phyloP scores from a whole-genome alignment of 2,888 invertebrate species.

The Gibbula magus region DNA sequence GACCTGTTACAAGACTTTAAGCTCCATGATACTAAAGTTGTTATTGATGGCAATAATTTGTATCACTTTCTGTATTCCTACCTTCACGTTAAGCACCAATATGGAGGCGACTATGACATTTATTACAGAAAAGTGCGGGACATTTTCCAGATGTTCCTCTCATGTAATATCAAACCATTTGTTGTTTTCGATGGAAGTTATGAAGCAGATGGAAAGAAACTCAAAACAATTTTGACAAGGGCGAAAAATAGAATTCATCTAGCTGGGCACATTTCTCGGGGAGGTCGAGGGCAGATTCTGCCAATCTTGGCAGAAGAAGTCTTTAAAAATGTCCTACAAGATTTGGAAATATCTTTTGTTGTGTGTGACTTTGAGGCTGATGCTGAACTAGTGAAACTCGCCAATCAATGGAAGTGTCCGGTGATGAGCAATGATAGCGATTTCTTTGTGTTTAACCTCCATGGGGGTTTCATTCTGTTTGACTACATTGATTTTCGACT shows the following conservation, averaged over 20 bases:
- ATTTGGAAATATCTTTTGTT: conserved; percentile 82
- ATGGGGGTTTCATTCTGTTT: conserved; percentile 84
- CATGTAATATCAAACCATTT: conserved; percentile 66
- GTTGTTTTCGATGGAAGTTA: conserved; percentile 74
- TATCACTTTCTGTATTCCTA: conserved; percentile 69
- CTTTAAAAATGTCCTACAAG: conserved; percentile 83
- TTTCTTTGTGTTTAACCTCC: conserved; percentile 90
- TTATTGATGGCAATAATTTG: conserved; percentile 74
- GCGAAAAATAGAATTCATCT: conserved; percentile 60
- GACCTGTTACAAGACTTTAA: conserved; percentile 74
- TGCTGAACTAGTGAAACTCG: conserved; percentile 88
- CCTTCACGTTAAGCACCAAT: conserved; percentile 58
- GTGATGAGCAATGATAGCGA: conserved; percentile 95
- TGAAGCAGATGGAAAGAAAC: conserved; percentile 68
- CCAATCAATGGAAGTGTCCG: conserved; percentile 86
- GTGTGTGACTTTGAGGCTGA: conserved; percentile 93
- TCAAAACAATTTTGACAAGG: conserved; percentile 63
- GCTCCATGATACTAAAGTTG: conserved; percentile 65
- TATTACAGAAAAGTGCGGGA: conserved; percentile 34
- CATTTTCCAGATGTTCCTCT: conserved; percentile 22
- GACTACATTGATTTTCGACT: conserved; percentile 68
- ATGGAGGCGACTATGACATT: conserved; percentile 73
- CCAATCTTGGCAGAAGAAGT: conserved; percentile 86
- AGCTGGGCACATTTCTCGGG: conserved; percentile 49
- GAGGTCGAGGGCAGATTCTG: conserved; percentile 79